Evolutionary conservation across 2,888 invertebrate species (phyloP), one percentile per base, ranked within the genome.

Genomic region (Arenicola marina): DNA sequence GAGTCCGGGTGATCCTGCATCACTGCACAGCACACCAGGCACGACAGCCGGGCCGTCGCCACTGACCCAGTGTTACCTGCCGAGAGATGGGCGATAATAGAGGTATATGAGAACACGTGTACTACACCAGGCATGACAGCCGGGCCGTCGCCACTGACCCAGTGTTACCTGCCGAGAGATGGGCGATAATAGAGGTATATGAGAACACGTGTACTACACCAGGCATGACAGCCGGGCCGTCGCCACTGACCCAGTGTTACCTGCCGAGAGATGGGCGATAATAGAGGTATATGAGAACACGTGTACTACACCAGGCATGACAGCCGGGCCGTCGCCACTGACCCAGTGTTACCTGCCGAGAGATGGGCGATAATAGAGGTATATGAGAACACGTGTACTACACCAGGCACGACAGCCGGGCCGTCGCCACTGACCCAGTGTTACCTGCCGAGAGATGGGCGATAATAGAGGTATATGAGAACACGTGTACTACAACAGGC

Each of bases 21-120:
- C 61, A 97, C 91, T 0, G 95, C 93, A 85, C 96, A 95, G 21
- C 96, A 95, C 84, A 92, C 94, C 73, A 93, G 87, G 81, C 95
- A 93, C 4, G 95, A 92, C 21, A 91, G 89, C 51, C 93, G 87
- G 67, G 91, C 90, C 79, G 89, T 89, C 67, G 89, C 89, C 57
- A 92, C 89, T 18, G 89, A 87, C 34, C 88, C 87, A 26, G 59
- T 56, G 78, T 71, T 78, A 89, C 91, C 90, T 88, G 67, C 7
- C 28, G 4, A 7, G 11, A 32, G 26, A 48, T n/a, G n/a, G n/a
- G n/a, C n/a, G n/a, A n/a, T n/a, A n/a, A n/a, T n/a, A n/a, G n/a
- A n/a, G n/a, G n/a, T n/a, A n/a, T n/a, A n/a, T n/a, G n/a, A n/a
- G n/a, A n/a, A n/a, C n/a, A n/a, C n/a, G n/a, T n/a, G n/a, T n/a